A percentile compares a stretch with the other conserved stretches of the same genome.
These are phyloP conservation scores for Diadumene lineata DNA, from an alignment of 92 coral and sea anemone genomes.

Conservation along the genomic window DNA sequence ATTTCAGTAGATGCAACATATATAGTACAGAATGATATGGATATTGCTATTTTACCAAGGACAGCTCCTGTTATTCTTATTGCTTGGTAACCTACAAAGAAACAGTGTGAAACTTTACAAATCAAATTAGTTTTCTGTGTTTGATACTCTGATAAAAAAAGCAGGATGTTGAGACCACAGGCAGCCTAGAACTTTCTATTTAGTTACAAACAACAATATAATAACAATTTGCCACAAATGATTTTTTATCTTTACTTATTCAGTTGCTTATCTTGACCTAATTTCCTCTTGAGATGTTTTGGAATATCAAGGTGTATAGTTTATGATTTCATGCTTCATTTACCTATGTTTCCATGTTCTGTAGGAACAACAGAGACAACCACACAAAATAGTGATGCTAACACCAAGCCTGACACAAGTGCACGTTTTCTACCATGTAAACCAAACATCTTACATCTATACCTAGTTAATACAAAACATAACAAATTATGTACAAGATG, in stretches of 20 bases:
- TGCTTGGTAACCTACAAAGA: slow-evolving; percentile 18
- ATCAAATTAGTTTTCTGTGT: not conserved
- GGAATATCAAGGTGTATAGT: too few relatives aligned
- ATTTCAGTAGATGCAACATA: slow-evolving; percentile 78
- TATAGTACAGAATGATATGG: slow-evolving; percentile 76
- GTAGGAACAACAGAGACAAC: slow-evolving; percentile 59
- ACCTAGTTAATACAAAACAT: not conserved
- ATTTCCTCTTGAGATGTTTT: too few relatives aligned
- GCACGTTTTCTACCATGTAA: slow-evolving; percentile 88
- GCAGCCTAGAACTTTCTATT: too few relatives aligned
- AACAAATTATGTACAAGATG: not conserved
- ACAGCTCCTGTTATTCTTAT: slow-evolving; percentile 61
- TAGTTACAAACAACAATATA: too few relatives aligned
- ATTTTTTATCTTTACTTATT: too few relatives aligned
- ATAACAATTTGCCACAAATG: too few relatives aligned
- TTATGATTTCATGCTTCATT: not conserved
- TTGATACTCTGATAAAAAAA: too few relatives aligned
- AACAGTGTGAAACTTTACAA: too few relatives aligned
- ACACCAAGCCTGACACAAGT: slow-evolving; percentile 51
- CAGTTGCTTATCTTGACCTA: too few relatives aligned
- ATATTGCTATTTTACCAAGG: slow-evolving; percentile 76
- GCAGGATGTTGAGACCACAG: too few relatives aligned
- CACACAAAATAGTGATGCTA: slow-evolving; percentile 70
- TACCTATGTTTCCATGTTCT: slow-evolving; percentile 20
- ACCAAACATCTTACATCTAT: slow-evolving; percentile 38